Base-by-base conservation (phyloP, 2,113 vertebrate genomes). In the Brachirus orientalis region DNA sequence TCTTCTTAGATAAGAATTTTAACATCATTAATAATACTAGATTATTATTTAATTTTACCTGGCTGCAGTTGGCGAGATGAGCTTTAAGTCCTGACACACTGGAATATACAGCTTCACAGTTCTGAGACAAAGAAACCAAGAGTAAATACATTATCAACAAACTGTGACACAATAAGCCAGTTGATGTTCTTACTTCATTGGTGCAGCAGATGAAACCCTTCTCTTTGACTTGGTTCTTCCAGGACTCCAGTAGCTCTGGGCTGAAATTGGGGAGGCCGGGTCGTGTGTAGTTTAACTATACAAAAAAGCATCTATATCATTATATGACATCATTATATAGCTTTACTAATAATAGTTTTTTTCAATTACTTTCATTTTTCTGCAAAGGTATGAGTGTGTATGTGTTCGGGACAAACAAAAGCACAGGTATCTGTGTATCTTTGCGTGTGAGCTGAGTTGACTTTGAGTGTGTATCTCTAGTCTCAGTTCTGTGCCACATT, bases 1-100 rank as follows among this genome's bases (percentile, higher is more conserved):
- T n/a, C n/a, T n/a, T n/a, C n/a, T n/a, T n/a, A n/a, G n/a, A n/a
- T n/a, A n/a, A n/a, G n/a, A n/a, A 28, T 28, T 28, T 28, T 28
- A 3, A 28, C 28, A 28, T n/a, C 28, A 28, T 28, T 28, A 28
- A 1, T 28, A 40, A 38, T 38, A 38, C 6, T 38, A 40, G 38
- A 8, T 12, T 10, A 8, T 40, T 40, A 12, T 12, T 52, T 51
- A 64, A 16, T 37, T 40, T 12, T 93, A 99, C 98, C 97, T 99
- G 97, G 88, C 94, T 97, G 90, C 98, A 99, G 92, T 96, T 98
- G 80, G 96, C 96, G 47, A 99, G 94, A 68, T 99, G 97, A 64
- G 96, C 97, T 90, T 99, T 99, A 46, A 99, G 91, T 77, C 97
- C 98, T 7, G 97, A 99, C 74, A 99, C 96, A 28, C 98, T 99